Conservation (phyloP, 1,140 invertebrate species). For the Acromyrmex echinatior region DNA sequence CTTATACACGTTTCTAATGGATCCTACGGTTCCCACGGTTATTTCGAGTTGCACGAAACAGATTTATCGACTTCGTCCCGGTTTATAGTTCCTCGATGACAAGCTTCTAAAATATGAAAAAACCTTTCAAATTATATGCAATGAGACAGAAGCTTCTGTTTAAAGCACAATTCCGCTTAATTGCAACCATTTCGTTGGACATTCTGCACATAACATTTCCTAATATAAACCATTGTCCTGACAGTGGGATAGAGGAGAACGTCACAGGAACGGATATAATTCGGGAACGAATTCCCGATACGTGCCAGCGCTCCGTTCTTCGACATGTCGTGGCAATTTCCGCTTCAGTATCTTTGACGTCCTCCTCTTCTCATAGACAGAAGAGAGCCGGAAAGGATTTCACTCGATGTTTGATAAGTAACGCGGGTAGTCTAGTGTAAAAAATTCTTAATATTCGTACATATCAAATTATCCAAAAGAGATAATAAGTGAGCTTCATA, state of each 20-base stretch:
- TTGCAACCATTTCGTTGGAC: background rate
- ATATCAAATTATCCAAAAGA: background rate
- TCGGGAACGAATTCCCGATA: slow-evolving; percentile 44
- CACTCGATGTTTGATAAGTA: background rate
- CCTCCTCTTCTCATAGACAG: background rate
- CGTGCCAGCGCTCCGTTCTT: slow-evolving; percentile 47
- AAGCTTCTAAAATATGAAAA: background rate
- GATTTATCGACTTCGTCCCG: background rate
- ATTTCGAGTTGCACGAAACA: background rate
- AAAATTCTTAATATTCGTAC: background rate
- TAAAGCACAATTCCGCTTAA: slow-evolving; percentile 39
- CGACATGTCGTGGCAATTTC: slow-evolving; percentile 61
- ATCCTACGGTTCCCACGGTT: background rate
- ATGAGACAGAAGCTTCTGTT: background rate
- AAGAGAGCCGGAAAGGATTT: background rate
- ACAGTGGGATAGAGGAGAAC: background rate
- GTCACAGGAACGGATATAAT: slow-evolving; percentile 43
- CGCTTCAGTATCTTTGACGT: slow-evolving; percentile 35
- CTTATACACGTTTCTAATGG: background rate
- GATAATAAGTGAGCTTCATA: background rate
- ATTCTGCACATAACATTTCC: background rate
- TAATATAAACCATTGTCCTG: slow-evolving; percentile 31
- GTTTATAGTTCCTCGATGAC: background rate
- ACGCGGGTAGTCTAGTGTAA: background rate
- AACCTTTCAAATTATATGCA: slow-evolving; percentile 4